Conservation (phyloP, 2,113 vertebrate species). For the Tragelaphus strepsiceros region DNA sequence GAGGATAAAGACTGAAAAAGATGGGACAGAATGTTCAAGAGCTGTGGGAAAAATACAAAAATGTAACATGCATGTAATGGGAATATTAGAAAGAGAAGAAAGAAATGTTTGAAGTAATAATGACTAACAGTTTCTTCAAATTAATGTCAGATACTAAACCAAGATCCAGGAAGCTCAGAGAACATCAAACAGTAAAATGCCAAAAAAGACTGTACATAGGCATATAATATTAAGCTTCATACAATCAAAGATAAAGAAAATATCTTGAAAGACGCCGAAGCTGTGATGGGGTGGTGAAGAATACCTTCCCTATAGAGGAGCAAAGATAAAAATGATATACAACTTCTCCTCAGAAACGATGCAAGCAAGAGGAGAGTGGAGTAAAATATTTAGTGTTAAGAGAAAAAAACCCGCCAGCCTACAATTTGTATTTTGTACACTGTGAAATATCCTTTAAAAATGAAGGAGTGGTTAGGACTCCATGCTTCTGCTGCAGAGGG, state of each 20-base stretch:
- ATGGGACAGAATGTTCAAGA: not conserved
- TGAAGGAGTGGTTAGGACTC: not conserved
- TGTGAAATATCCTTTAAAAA: not conserved
- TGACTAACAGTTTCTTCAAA: not conserved
- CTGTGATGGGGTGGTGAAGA: not conserved
- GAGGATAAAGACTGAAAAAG: not conserved
- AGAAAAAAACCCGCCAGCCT: not conserved
- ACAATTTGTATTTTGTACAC: not conserved
- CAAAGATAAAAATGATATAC: not conserved
- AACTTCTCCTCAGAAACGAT: not conserved
- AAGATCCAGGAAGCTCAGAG: not conserved
- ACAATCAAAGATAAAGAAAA: not conserved
- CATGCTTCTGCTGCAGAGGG: not conserved
- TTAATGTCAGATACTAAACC: not conserved
- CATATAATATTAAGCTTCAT: not conserved
- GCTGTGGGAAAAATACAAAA: not conserved
- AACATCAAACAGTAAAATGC: not conserved
- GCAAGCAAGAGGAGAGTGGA: not conserved
- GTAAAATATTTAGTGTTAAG: not conserved
- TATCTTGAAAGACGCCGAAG: not conserved
- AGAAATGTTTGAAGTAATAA: not conserved
- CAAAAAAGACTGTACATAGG: not conserved
- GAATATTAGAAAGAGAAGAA: not conserved
- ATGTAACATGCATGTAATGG: not conserved
- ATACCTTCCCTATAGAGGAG: not conserved